These are phyloP conservation scores for Lamellibrachia columna DNA, from an alignment of 2,888 invertebrate species.

Conservation along the genomic window DNA sequence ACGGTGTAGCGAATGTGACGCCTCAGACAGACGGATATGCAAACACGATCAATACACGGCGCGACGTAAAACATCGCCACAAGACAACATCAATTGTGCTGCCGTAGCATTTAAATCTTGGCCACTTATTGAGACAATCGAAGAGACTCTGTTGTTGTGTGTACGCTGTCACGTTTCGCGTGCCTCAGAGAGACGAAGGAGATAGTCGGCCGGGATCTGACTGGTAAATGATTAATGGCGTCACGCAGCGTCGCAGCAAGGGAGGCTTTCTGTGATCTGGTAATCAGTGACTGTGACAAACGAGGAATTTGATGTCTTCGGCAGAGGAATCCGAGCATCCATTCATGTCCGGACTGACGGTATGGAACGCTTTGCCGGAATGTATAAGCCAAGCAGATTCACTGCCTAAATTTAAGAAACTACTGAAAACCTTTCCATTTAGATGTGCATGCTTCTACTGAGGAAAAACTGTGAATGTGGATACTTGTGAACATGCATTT, in stretches of 20 bases:
- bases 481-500: too few species aligned
- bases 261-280: background rate
- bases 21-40: background rate
- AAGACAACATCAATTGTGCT: background rate
- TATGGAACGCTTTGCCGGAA: too few species aligned
- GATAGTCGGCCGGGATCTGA: background rate
- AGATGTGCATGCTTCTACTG: too few species aligned
- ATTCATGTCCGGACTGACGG: background rate
- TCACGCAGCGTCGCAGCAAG: background rate
- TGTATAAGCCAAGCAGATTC: too few species aligned
- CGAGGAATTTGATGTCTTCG: background rate
- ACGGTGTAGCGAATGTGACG: background rate
- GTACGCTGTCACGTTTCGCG: background rate
- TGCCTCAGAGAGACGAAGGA: background rate
- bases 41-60: constrained; percentile 1
- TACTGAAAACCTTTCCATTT: too few species aligned
- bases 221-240: background rate
- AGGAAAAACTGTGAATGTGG: too few species aligned
- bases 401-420: too few species aligned
- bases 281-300: background rate
- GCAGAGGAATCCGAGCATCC: background rate
- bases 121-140: background rate
- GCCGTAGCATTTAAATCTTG: background rate
- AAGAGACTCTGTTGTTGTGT: background rate
- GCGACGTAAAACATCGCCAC: background rate